Conservation (phyloP, 1,140 invertebrate genomes). For the Cardiocondyla obscurior region DNA sequence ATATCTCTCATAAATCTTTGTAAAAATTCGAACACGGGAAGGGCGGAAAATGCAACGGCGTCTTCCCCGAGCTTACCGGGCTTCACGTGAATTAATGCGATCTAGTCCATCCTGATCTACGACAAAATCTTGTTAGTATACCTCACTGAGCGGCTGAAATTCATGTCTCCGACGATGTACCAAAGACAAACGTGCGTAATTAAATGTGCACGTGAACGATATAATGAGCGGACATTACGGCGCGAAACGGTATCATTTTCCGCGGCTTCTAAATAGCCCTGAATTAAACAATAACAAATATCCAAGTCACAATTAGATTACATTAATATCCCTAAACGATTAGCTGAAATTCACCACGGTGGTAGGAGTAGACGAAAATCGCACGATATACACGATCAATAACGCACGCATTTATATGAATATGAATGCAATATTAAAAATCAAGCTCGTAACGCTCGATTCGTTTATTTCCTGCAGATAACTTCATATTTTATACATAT, state of each 20-base stretch:
- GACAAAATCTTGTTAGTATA: slow-evolving; percentile 52
- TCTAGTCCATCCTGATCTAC: slow-evolving; percentile 47
- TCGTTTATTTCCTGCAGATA: neutral
- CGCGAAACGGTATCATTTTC: slow-evolving; percentile 24
- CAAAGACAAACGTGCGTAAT: slow-evolving; percentile 45
- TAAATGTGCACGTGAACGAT: slow-evolving; percentile 37
- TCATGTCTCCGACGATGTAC: slow-evolving; percentile 4
- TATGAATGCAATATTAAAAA: neutral
- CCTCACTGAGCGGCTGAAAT: slow-evolving; percentile 33
- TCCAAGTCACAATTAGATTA: slow-evolving; percentile 27
- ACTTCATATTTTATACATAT: neutral
- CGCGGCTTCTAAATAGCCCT: neutral
- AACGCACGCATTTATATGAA: neutral
- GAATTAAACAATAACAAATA: slow-evolving; percentile 20
- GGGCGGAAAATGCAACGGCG: slow-evolving; percentile 22
- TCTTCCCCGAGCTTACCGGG: slow-evolving; percentile 21
- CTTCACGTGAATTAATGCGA: slow-evolving; percentile 45
- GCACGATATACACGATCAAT: neutral
- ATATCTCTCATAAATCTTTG: slow-evolving; percentile 28
- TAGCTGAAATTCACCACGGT: slow-evolving; percentile 1
- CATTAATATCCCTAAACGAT: slow-evolving; percentile 27
- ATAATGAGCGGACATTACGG: slow-evolving; percentile 40
- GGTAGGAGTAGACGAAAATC: neutral
- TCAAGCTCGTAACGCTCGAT: neutral
- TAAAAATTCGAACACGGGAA: slow-evolving; percentile 31